Percentiles rank a stretch among this genome's conserved stretches.
Conservation (phyloP, 2,797 vertebrate species). For the Gadopsis bispinosus region DNA sequence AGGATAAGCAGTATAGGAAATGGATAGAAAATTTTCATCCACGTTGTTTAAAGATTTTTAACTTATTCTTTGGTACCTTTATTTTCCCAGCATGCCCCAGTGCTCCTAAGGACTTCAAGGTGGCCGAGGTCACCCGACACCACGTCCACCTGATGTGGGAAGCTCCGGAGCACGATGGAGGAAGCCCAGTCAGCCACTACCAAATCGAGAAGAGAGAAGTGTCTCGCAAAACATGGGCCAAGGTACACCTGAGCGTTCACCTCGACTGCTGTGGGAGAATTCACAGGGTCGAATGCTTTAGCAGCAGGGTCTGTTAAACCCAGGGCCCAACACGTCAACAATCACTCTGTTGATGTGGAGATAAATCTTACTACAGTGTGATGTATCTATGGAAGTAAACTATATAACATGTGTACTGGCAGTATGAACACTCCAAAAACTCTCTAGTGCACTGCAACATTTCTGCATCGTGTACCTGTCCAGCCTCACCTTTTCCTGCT, state of each 20-base stretch:
- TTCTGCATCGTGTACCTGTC: not conserved
- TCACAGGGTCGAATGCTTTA: not conserved
- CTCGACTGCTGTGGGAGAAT: not conserved
- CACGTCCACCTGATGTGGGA: slow-evolving; percentile 97
- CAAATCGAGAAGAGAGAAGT: slow-evolving; percentile 96
- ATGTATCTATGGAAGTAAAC: not conserved
- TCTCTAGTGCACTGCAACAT: not conserved
- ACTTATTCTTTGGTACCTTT: not conserved
- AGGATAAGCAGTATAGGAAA: not conserved
- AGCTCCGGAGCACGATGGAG: slow-evolving; percentile 95
- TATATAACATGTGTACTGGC: not conserved
- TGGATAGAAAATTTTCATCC: too few species aligned
- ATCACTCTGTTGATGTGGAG: not conserved
- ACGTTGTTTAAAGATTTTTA: not conserved
- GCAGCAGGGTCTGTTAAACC: not conserved
- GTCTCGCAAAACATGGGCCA: slow-evolving; percentile 95
- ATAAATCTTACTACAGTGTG: not conserved
- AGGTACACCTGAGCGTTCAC: slow-evolving; percentile 81
- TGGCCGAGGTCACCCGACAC: slow-evolving; percentile 89
- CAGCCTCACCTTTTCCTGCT: not conserved
- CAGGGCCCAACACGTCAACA: not conserved
- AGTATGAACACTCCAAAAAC: not conserved
- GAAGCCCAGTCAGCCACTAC: slow-evolving; percentile 94
- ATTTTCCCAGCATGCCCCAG: slow-evolving; percentile 91
- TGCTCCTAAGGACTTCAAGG: slow-evolving; percentile 96